Base-by-base conservation (phyloP, 2,113 vertebrate species). In the Carassius auratus region DNA sequence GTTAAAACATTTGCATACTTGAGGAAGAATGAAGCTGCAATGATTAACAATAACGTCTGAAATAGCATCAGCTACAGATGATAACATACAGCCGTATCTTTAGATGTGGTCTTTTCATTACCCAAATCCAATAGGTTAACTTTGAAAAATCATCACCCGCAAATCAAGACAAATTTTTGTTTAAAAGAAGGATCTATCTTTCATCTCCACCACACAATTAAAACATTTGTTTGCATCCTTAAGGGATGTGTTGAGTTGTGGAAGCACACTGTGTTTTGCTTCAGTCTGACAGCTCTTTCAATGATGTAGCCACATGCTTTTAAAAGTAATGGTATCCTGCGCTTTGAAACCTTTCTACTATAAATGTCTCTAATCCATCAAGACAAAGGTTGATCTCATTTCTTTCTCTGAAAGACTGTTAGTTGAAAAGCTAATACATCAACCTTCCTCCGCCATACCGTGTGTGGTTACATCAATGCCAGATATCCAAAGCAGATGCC, bases 401-500 rank as follows among this genome's bases (percentile, higher is more conserved):
- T 62, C 59, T 48, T 69, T 78, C 50, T 36, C 57, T 84, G 26
- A 23, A 69, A 74, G 57, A 38, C 42, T 71, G 55, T 30, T 84
- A 55, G 42, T 55, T 69, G 50, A 81, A 61, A 68, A 71, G 62
- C 42, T 84, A 69, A 26, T 57, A 85, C 48, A 76, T 77, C 21
- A 82, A 64, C 61, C 73, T 86, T 85, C 90, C 91, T 92, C 89
- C 90, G 84, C 87, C 86, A 90, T 93, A 69, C 19, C 61, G 33
- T 52, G 23, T 81, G 57, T 10, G 89, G 82, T 90, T 91, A 91
- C 91, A 93, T 91, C 90, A 83, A 87, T 90, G 89, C 86, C 89
- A 93, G 91, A 88, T 93, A 91, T 95, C 93, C 93, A 91, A 88
- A 93, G 91, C 89, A 95, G 92, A 93, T 89, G 57, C 90, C 92